Evolutionary conservation across 2,888 invertebrate species (phyloP).

Genomic region (Pristionchus entomophagus): DNA sequence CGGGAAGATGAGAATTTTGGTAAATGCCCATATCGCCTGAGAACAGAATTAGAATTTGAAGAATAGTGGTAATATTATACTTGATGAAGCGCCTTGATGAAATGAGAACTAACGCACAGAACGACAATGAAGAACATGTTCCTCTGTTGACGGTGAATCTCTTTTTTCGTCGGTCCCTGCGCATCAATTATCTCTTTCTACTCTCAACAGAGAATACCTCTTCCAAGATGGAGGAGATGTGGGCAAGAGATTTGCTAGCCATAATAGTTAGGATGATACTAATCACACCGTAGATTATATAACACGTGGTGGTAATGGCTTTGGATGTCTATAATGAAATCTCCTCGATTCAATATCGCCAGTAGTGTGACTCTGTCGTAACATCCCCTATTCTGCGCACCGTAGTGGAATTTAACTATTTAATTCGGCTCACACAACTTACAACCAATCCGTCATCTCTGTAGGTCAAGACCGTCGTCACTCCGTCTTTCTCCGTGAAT

Average conservation of each 20-base stretch:
- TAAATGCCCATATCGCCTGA: background rate
- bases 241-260: background rate
- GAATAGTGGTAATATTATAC: background rate
- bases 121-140: background rate
- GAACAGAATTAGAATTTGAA: background rate
- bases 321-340: background rate
- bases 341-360: no score
- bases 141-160: background rate
- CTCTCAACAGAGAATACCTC: background rate
- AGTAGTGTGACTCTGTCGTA: no score
- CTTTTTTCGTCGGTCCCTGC: background rate
- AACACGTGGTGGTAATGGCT: background rate
- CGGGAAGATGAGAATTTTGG: background rate
- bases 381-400: no score
- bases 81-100: constrained; percentile 4
- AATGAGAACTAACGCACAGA: background rate
- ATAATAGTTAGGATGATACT: background rate
- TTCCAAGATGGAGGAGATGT: background rate
- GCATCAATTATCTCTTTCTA: background rate
- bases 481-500: background rate
- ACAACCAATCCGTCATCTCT: background rate
- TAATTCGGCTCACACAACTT: background rate
- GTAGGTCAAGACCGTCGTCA: background rate
- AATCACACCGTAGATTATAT: background rate
- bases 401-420: no score